Conservation (phyloP, 2,888 invertebrate genomes). For the Autographa pulchrina region DNA sequence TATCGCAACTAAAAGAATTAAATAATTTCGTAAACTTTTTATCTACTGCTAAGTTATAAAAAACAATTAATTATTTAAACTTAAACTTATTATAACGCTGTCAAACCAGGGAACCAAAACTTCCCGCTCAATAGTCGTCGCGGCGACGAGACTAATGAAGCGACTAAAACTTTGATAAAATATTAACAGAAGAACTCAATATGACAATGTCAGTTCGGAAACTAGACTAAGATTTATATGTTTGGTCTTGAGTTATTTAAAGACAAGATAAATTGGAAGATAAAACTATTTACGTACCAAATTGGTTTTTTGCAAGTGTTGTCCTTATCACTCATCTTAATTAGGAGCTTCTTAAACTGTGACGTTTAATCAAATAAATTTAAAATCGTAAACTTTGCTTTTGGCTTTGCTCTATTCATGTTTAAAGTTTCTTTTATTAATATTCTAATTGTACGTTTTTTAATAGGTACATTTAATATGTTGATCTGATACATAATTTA, state of each 20-base stretch:
- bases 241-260: background rate
- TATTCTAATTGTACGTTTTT: too few species aligned
- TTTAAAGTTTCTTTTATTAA: too few species aligned
- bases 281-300: background rate
- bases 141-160: conserved; percentile 4
- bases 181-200: conserved; percentile 4
- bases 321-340: too few species aligned
- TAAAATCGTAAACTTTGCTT: too few species aligned
- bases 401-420: too few species aligned
- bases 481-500: too few species aligned
- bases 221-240: conserved; percentile 3
- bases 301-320: too few species aligned
- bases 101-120: background rate
- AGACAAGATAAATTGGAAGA: background rate
- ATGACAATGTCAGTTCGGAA: background rate
- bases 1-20: background rate
- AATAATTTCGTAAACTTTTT: background rate
- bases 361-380: too few species aligned
- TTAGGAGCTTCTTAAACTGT: too few species aligned
- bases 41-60: background rate
- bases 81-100: background rate
- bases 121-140: background rate
- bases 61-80: conserved; percentile 4
- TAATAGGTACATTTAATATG: too few species aligned
- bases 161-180: conserved; percentile 4